These are phyloP conservation scores for Sebastes matsubarae DNA, from an alignment of 2,797 vertebrate species.

Conservation along the genomic window DNA sequence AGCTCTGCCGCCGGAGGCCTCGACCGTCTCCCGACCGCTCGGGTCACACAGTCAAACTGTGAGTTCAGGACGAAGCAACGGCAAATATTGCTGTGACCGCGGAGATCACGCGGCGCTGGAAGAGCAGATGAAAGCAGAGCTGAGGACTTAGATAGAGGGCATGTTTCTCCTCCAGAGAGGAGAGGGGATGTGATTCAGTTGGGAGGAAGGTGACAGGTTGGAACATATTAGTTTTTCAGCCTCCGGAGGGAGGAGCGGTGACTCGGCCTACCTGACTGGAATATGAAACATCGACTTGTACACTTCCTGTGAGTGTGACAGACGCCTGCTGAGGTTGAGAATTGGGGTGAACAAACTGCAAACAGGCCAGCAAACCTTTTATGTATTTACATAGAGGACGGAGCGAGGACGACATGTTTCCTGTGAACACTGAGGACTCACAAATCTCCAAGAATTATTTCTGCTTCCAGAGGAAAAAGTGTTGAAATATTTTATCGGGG, in stretches of 20 bases:
- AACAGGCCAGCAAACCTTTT: background rate
- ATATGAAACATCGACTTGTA: slow-evolving; percentile 15
- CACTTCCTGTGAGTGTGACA: slow-evolving; percentile 4
- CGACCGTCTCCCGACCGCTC: background rate
- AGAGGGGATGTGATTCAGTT: background rate
- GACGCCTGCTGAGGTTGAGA: background rate
- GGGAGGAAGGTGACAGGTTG: background rate
- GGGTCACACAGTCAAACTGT: slow-evolving; percentile 37
- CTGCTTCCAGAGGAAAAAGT: background rate
- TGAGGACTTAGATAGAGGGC: slow-evolving; percentile 40
- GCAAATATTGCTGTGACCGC: slow-evolving; percentile 1
- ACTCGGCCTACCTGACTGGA: slow-evolving; percentile 32
- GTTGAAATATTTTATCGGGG: background rate
- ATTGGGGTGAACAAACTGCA: background rate
- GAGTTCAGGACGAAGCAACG: slow-evolving; percentile 5
- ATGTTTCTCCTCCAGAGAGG: slow-evolving; percentile 7
- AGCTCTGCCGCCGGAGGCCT: background rate
- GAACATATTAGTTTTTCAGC: slow-evolving; percentile 40
- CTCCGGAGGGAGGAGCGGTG: slow-evolving; percentile 18
- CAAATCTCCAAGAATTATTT: background rate
- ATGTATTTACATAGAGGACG: background rate
- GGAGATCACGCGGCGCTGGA: background rate
- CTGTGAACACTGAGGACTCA: background rate
- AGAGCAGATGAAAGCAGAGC: slow-evolving; percentile 18
- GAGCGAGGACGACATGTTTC: background rate